Base-by-base conservation (phyloP, 2,113 vertebrate genomes). In the Trematocara nigrifrons region DNA sequence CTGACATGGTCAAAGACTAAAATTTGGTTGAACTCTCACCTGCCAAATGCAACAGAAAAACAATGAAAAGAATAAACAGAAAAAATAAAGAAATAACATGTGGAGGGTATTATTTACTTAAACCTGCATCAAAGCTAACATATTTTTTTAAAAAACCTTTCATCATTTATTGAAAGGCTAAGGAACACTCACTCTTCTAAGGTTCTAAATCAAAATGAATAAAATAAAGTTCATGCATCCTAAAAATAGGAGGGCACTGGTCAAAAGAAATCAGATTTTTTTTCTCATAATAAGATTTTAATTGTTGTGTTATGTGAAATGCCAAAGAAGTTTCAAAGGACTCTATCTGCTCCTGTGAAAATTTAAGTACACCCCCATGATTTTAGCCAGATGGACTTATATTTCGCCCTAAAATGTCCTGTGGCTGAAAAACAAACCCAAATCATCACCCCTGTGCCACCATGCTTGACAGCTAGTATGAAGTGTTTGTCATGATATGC, bases 61-160 rank as follows among this genome's bases (percentile, higher is more conserved):
- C 33, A 40, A 29, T 15, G 16, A 26, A 79, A 42, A 11, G 6
- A 80, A 57, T 42, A 59, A 56, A 10, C 6, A 45, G n/a, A 9
- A 22, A 79, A 40, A 40, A 26, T 13, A 45, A 79, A 53, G 0
- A 22, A 40, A 78, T 53, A 66, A 40, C 35, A 66, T 20, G 8
- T 47, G 4, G 22, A 76, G 10, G 42, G 42, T 74, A 47, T 29
- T 6, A 49, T 49, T 49, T 76, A 49, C 69, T 49, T 16, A 49
- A 74, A 74, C n/a, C 13, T 79, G 15, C 5, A 45, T 57, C 9
- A 22, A 80, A 59, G 40, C 1, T 45, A 56, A 16, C 11, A 2
- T 13, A 0, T 40, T n/a, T 11, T 15, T 0, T 31, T 6, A 0
- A 1, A 8, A 18, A 51, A 51, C 12, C 22, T 33, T 33, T 79